Conservation (phyloP, 2,888 invertebrate genomes). For the Dicyrtomina minuta region DNA sequence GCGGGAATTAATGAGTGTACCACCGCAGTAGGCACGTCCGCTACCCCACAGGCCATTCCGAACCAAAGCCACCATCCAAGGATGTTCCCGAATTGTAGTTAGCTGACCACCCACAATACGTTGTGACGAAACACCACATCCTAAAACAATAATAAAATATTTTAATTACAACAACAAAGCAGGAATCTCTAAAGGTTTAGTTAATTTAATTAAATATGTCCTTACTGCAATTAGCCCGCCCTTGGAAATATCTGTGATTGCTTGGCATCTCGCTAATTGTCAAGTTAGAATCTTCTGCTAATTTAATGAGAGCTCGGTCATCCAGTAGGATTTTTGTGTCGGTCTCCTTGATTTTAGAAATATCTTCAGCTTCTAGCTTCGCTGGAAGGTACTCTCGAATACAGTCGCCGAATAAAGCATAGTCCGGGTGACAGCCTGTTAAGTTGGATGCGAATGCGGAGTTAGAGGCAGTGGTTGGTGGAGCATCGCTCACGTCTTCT, state of each 20-base stretch:
- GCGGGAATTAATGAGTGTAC: not conserved
- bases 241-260: constrained; percentile 2
- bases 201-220: not conserved
- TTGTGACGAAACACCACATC: constrained; percentile 3
- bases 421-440: not conserved
- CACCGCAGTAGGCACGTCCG: constrained; percentile 12
- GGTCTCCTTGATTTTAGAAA: not conserved
- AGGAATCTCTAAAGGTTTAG: no score
- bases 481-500: no score
- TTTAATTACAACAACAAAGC: not conserved
- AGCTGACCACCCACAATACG: constrained; percentile 5
- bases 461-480: no score
- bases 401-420: constrained; percentile 2
- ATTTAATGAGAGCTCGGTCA: not conserved
- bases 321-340: not conserved
- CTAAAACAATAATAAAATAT: not conserved
- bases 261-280: not conserved
- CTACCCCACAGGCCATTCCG: constrained; percentile 5
- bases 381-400: not conserved
- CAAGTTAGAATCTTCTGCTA: constrained; percentile 1
- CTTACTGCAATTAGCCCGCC: constrained; percentile 14
- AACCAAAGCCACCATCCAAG: constrained; percentile 7
- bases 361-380: not conserved
- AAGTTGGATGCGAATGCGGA: no score
- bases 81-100: constrained; percentile 3